These are phyloP conservation scores for Thereva nobilitata DNA, from an alignment of 2,888 invertebrate species.

Conservation along the genomic window DNA sequence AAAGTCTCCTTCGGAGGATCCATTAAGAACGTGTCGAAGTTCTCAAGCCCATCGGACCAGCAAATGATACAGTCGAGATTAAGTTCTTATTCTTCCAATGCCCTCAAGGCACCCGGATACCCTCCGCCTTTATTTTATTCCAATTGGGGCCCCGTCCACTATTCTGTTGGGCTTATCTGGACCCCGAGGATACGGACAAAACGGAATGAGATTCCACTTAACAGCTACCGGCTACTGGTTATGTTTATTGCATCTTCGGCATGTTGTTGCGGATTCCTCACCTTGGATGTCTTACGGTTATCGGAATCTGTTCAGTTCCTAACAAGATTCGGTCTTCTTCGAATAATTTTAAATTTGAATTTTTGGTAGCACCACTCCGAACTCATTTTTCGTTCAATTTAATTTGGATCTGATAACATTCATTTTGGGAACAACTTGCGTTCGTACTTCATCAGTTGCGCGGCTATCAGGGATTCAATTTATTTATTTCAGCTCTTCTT, in stretches of 20 bases:
- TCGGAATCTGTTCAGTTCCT: slow-evolving; percentile 30
- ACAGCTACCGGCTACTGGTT: slow-evolving; percentile 39
- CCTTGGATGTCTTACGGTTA: slow-evolving; percentile 31
- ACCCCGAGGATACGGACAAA: slow-evolving; percentile 34
- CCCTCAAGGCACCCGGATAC: slow-evolving; percentile 24
- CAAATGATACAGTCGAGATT: slow-evolving; percentile 35
- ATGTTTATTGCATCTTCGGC: slow-evolving; percentile 37
- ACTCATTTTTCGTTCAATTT: slow-evolving; percentile 32
- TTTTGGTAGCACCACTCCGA: slow-evolving; percentile 25
- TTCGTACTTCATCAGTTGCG: too few species aligned
- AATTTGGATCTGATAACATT: slow-evolving; percentile 32
- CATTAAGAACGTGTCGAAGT: slow-evolving; percentile 28
- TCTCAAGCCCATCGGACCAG: slow-evolving; percentile 20
- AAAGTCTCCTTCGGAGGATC: background rate
- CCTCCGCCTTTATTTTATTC: slow-evolving; percentile 27
- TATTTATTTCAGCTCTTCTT: background rate
- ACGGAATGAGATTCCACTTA: slow-evolving; percentile 38
- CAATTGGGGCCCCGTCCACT: slow-evolving; percentile 3
- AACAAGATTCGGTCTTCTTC: slow-evolving; percentile 36
- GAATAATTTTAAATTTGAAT: slow-evolving; percentile 38
- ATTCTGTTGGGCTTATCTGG: slow-evolving; percentile 12
- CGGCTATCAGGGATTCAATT: too few species aligned
- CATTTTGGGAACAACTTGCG: background rate
- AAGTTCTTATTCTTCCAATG: slow-evolving; percentile 38
- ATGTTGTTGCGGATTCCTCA: slow-evolving; percentile 28